Conservation (phyloP, 2,113 vertebrate genomes). For the Naja naja region DNA sequence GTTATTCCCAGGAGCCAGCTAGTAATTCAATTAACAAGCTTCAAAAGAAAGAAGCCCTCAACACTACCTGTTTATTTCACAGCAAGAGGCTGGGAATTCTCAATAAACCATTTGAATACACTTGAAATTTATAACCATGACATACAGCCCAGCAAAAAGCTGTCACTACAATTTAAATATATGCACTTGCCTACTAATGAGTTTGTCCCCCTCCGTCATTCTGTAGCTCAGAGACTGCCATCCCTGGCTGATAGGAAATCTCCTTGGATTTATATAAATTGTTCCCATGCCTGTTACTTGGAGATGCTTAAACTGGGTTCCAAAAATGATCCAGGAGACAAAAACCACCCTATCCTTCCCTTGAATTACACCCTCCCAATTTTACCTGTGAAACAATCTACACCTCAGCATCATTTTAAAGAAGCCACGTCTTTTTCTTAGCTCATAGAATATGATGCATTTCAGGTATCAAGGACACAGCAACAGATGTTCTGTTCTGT, state of each 20-base stretch:
- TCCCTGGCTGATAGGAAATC: not conserved
- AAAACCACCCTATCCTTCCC: not conserved
- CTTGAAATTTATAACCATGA: not conserved
- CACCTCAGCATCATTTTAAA: not conserved
- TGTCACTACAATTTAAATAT: not conserved
- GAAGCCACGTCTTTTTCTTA: not conserved
- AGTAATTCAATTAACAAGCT: constrained; percentile 28
- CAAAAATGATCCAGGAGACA: not conserved
- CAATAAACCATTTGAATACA: constrained; percentile 1
- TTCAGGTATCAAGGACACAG: not conserved
- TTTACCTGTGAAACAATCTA: not conserved
- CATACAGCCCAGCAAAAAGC: not conserved
- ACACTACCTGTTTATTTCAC: constrained; percentile 11
- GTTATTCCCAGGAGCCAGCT: not conserved
- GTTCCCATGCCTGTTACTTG: not conserved
- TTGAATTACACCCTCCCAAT: not conserved
- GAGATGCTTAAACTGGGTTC: not conserved
- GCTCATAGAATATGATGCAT: not conserved
- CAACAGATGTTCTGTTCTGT: not conserved
- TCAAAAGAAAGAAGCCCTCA: constrained; percentile 1
- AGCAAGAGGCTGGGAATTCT: constrained; percentile 1
- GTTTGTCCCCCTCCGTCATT: not conserved
- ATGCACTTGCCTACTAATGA: not conserved
- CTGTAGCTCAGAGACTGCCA: not conserved
- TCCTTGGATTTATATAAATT: not conserved